Evolutionary conservation across 1,140 invertebrate species (phyloP).

Genomic region (Chionoecetes opilio): DNA sequence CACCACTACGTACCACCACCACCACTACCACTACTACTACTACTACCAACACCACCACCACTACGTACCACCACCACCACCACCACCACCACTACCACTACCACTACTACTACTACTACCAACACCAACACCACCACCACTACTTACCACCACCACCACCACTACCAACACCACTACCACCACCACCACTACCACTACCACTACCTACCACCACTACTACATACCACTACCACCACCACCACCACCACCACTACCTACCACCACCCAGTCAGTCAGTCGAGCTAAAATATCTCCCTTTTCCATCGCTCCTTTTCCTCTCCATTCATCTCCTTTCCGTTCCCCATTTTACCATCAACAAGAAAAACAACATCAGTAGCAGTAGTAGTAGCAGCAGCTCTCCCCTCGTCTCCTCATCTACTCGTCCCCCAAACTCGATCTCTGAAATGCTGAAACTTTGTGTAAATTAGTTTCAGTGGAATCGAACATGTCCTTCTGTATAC

Average conservation of each 20-base stretch:
- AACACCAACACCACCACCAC: no score
- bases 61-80: background rate
- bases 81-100: background rate
- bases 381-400: background rate
- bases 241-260: background rate
- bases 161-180: background rate
- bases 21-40: background rate
- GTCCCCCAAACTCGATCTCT: slow-evolving; percentile 13
- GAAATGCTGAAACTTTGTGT: slow-evolving; percentile 20
- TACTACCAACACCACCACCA: no score
- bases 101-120: slow-evolving; percentile 25
- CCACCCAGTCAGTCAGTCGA: background rate
- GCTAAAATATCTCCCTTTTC: background rate
- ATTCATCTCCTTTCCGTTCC: background rate
- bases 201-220: background rate
- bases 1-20: slow-evolving; percentile 19
- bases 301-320: background rate
- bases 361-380: background rate
- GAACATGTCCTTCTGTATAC: background rate
- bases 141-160: background rate
- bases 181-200: background rate
- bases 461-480: background rate
- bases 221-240: background rate
- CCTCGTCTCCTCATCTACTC: background rate
- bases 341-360: background rate